Evolutionary conservation across 2,888 invertebrate genomes (phyloP).

Genomic region (Apantesis nais): DNA sequence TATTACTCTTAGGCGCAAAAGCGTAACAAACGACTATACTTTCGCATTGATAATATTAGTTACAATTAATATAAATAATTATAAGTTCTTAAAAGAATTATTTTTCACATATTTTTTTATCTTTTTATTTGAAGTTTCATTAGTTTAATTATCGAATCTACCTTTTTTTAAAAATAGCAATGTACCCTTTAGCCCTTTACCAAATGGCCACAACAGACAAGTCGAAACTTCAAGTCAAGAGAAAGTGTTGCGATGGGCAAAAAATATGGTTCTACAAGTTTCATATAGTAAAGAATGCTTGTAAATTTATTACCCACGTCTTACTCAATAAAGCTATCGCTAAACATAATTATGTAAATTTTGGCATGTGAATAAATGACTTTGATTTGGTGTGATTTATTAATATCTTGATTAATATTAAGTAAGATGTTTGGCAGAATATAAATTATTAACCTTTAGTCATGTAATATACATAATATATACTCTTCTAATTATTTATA

Average conservation of each 20-base stretch:
- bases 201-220: no score
- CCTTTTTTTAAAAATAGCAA: no score
- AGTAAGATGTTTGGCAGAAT: background rate
- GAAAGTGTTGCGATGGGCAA: background rate
- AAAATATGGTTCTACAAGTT: background rate
- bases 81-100: no score
- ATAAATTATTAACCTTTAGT: background rate
- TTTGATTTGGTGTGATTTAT: conserved; percentile 10
- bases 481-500: background rate
- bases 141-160: no score
- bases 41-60: no score
- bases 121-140: no score
- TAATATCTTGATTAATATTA: background rate
- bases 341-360: conserved; percentile 9
- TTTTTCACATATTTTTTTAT: no score
- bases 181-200: no score
- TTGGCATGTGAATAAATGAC: conserved; percentile 8
- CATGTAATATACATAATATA: background rate
- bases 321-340: conserved; percentile 6
- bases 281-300: background rate
- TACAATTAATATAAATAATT: no score
- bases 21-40: no score
- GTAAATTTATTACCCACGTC: conserved; percentile 4
- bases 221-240: background rate
- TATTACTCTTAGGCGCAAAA: no score